These are phyloP conservation scores for Reticulitermes speratus DNA, from an alignment of 1,140 invertebrate species.

Conservation along the genomic window DNA sequence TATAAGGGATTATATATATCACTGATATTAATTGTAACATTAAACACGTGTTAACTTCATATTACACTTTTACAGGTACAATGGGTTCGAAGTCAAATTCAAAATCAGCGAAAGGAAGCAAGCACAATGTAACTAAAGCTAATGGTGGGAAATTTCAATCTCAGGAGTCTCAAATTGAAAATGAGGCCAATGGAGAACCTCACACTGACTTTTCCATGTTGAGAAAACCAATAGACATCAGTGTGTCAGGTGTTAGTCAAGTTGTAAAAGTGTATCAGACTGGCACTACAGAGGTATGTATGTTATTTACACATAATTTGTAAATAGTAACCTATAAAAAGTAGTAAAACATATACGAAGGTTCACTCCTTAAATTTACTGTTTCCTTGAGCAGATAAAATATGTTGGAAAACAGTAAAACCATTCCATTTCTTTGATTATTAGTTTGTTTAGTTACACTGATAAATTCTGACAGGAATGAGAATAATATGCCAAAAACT, in stretches of 20 bases:
- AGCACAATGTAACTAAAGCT: slow-evolving; percentile 16
- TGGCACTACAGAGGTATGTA: slow-evolving; percentile 59
- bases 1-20: too few species aligned
- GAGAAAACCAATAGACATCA: slow-evolving; percentile 61
- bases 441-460: too few species aligned
- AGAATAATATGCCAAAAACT: too few species aligned
- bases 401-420: too few species aligned
- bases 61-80: background rate
- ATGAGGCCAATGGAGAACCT: background rate
- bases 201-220: slow-evolving; percentile 57
- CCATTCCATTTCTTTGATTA: too few species aligned
- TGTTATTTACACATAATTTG: background rate
- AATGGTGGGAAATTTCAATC: background rate
- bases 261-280: slow-evolving; percentile 58
- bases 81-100: slow-evolving; percentile 31
- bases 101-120: slow-evolving; percentile 20
- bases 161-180: background rate
- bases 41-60: background rate
- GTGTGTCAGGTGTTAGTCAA: slow-evolving; percentile 60
- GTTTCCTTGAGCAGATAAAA: too few species aligned
- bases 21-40: too few species aligned
- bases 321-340: background rate
- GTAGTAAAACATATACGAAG: too few species aligned
- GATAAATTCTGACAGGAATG: too few species aligned
- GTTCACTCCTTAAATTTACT: too few species aligned